Percentiles rank a stretch among this genome's conserved stretches.
These are phyloP conservation scores for Catostylus mosaicus DNA, from an alignment of 30 jellyfish, hydroid and myxozoan species.

Conservation along the genomic window DNA sequence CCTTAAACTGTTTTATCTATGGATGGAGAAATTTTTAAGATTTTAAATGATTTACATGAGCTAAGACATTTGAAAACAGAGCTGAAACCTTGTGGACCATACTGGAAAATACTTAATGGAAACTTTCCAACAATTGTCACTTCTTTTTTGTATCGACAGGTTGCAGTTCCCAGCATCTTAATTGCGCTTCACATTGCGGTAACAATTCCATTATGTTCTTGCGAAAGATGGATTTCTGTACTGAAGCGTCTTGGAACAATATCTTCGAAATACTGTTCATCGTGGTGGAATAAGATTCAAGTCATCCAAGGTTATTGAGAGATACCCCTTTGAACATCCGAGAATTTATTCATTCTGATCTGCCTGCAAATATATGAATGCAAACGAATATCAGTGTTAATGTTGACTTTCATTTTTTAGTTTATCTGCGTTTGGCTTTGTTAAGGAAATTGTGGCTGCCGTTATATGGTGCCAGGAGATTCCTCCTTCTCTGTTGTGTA, in stretches of 20 bases:
- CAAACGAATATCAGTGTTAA: too few species aligned
- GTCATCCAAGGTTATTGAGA: too few species aligned
- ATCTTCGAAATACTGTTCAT: slow-evolving; percentile 29
- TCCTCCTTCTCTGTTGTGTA: too few species aligned
- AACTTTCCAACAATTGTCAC: slow-evolving; percentile 2
- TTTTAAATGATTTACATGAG: slow-evolving; percentile 32
- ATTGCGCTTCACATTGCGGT: slow-evolving; percentile 27
- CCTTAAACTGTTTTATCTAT: neutral
- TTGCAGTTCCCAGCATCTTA: neutral
- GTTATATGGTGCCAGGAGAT: too few species aligned
- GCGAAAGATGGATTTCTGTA: slow-evolving; percentile 40
- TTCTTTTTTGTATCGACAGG: neutral
- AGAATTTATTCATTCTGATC: too few species aligned
- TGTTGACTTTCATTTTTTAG: too few species aligned
- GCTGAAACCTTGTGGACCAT: slow-evolving; percentile 34
- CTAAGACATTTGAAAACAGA: neutral
- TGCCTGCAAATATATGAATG: too few species aligned
- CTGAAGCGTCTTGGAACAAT: slow-evolving; percentile 23
- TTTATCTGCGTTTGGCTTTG: too few species aligned
- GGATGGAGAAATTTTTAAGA: neutral
- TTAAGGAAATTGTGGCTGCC: too few species aligned
- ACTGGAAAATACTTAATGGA: slow-evolving; percentile 17
- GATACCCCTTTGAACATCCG: too few species aligned
- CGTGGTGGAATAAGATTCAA: too few species aligned
- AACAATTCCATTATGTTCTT: slow-evolving; percentile 25